Evolutionary conservation across 1,140 invertebrate genomes (phyloP).

Genomic region (Drosophila rhopaloa): DNA sequence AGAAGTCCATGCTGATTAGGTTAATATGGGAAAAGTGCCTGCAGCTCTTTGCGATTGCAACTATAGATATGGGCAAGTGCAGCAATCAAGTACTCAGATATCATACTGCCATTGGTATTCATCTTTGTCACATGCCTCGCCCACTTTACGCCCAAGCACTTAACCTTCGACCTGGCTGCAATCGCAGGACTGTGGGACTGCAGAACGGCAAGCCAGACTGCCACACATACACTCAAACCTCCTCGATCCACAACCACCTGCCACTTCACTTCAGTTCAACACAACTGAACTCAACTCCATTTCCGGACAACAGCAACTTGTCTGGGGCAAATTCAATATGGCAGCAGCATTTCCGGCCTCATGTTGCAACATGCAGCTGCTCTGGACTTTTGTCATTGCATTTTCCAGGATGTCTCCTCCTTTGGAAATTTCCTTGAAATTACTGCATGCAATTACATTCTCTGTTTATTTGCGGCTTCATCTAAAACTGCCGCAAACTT

Average conservation of each 20-base stretch:
- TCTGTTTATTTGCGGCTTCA: conserved; percentile 73
- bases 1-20: not conserved
- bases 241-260: not conserved
- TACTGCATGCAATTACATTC: conserved; percentile 64
- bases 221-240: not conserved
- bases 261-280: not conserved
- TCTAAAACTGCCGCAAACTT: conserved; percentile 30
- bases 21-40: not conserved
- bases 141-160: conserved; percentile 1
- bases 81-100: too few species aligned
- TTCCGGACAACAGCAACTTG: conserved; percentile 45
- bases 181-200: conserved; percentile 3
- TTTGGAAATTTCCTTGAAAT: not conserved
- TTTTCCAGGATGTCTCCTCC: not conserved
- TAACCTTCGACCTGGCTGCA: conserved; percentile 14
- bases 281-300: conserved; percentile 9
- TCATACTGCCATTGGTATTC: not conserved
- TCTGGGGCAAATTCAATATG: conserved; percentile 68
- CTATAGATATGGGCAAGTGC: not conserved
- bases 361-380: conserved; percentile 48
- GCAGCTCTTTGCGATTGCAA: not conserved
- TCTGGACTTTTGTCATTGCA: conserved; percentile 19
- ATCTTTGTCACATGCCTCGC: conserved; percentile 8
- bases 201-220: conserved; percentile 1
- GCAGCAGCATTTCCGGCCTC: conserved; percentile 64